Base-by-base conservation (phyloP, 92 coral and sea anemone genomes). In the Paragorgia papillata region DNA sequence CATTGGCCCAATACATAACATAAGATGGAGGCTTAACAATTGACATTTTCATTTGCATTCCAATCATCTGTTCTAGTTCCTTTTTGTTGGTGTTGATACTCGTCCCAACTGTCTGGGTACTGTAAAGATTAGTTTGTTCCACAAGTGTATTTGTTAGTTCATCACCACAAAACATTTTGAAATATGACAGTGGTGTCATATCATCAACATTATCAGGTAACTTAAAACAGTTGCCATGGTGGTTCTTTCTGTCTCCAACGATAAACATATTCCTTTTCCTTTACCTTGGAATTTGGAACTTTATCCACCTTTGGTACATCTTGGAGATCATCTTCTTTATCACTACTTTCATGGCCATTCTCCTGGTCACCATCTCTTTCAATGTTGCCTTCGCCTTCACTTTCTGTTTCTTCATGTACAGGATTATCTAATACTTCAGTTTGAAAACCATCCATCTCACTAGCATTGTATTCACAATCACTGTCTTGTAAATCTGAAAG, bases 101-200 rank as follows among this genome's bases (percentile, higher is more conserved):
- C 8, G 24, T 55, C 24, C 29, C 61, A 21, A 27, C 24, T 27
- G 13, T 19, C 61, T 55, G 61, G 9, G 29, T 27, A 55, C 61
- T 55, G 29, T 55, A 55, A 21, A 55, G 29, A 55, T 55, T 55
- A 55, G 61, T 55, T 27, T 55, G 61, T 55, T 55, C 61, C 22
- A 17, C 24, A 21, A 55, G 61, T 27, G 19, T 19, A 55, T 27
- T 19, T 19, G 22, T 55, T 27, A 55, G 61, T 27, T 55, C 61
- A 18, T 51, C 79, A 21, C n/a, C 40, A 31, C 57, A 71, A n/a
- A n/a, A n/a, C n/a, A n/a, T n/a, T n/a, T n/a, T n/a, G n/a, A n/a
- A n/a, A n/a, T n/a, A n/a, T n/a, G 24, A 27, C 61, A 55, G 61
- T 17, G 61, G 61, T 60, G 74, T 66, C 74, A 66, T 34, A 7